Base-by-base conservation (phyloP, 1,140 invertebrate genomes). In the Macrocentrus cingulum region DNA sequence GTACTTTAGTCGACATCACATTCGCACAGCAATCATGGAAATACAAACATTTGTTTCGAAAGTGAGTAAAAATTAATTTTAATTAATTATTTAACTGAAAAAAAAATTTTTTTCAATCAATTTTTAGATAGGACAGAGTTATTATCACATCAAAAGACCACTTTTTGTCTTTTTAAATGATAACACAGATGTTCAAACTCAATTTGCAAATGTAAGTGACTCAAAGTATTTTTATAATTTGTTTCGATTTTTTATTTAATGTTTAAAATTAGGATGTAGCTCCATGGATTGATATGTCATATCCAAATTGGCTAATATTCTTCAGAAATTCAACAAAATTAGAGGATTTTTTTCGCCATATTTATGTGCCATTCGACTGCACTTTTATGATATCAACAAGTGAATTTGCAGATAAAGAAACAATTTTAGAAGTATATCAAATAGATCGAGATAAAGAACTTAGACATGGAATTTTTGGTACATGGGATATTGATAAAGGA, bases 131-230 rank as follows among this genome's bases (percentile, higher is more conserved):
- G 74, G 73, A 6, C 52, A 60, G 0, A 65, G 49, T 1, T 78
- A 76, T 57, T 69, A 68, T 49, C 66, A 69, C 16, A 69, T 80
- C 8, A 79, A 77, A 42, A 67, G 76, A 20, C 78, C 78, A 2
- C 60, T 80, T 39, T 80, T 80, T 50, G 67, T 80, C 7, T 9
- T 80, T 19, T 25, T 80, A 8, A 78, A 79, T 53, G 74, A 78
- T 37, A 57, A 60, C 8, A 69, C 75, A 2, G 60, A 67, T 1
- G 60, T 72, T 23, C 70, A 56, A 41, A 11, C 67, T 8, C 61
- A 73, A 44, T 76, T 77, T 63, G 58, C 65, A 1, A 29, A 56
- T 48, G 78, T 79, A 71, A 74, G 45, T 60, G 56, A 6, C 16
- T 29, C 18, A 22, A 22, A 22, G 5, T 46, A 11, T 20, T 22